Evolutionary conservation across 37 sponge, comb jelly and placozoan genomes (phyloP).

Genomic region (Hexactinellida sp.): DNA sequence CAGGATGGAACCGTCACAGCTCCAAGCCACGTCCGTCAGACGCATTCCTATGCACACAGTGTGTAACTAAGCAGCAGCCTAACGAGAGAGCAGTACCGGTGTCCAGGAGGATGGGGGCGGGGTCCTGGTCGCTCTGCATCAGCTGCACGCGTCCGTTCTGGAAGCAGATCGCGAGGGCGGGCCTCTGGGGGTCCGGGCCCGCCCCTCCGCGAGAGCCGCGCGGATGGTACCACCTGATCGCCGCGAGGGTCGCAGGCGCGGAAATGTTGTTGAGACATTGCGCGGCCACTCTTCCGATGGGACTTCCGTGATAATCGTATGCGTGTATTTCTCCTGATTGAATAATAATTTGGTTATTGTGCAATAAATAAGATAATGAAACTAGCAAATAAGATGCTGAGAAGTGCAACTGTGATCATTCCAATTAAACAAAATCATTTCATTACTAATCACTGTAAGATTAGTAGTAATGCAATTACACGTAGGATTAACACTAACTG

Average conservation of each 20-base stretch:
- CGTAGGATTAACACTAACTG: not conserved
- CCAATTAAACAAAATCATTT: no score
- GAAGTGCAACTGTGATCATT: no score
- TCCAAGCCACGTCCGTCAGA: slow-evolving; percentile 33
- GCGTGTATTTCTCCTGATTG: not conserved
- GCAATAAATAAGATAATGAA: no score
- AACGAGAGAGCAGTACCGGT: not conserved
- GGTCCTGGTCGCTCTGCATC: slow-evolving; percentile 69
- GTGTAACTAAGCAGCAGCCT: not conserved
- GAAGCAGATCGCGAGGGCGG: slow-evolving; percentile 60
- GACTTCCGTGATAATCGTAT: slow-evolving; percentile 11
- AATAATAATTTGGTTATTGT: not conserved
- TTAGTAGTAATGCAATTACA: no score
- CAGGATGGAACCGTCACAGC: slow-evolving; percentile 54
- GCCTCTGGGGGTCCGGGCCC: slow-evolving; percentile 40
- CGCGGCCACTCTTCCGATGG: slow-evolving; percentile 19
- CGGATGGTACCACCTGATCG: slow-evolving; percentile 64
- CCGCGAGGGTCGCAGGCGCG: slow-evolving; percentile 40
- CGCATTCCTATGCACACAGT: slow-evolving; percentile 20
- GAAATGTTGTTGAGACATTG: slow-evolving; percentile 38
- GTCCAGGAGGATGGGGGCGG: slow-evolving; percentile 21
- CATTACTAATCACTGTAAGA: no score
- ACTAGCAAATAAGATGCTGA: no score
- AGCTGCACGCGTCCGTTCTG: slow-evolving; percentile 72
- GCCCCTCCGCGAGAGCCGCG: slow-evolving; percentile 22